Base-by-base conservation (phyloP, 2,113 vertebrate species). In the Passer montanus region DNA sequence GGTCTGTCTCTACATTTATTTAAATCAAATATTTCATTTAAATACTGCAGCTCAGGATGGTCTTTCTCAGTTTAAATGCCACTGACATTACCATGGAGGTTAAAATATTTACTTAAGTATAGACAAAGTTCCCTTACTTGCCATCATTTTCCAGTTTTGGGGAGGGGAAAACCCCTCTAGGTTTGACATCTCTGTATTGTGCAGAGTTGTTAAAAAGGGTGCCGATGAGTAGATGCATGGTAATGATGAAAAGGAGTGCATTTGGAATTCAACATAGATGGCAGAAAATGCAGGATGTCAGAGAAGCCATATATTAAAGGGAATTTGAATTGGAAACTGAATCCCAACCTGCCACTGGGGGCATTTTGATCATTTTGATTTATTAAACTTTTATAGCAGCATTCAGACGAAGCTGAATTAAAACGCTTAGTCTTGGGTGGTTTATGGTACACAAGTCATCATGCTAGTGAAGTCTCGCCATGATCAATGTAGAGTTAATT, bases 301-400 rank as follows among this genome's bases (percentile, higher is more conserved):
- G 96, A 94, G 95, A 94, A 98, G 97, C 95, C 94, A 95, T 98
- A 97, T 98, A 98, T 98, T 98, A 98, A 97, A 98, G 95, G 88
- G 95, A 97, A 98, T 98, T 98, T 98, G 97, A 98, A 98, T 98
- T 98, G 97, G 98, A 98, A 98, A 97, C 97, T 59, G 52, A 98
- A 98, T 98, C 96, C 97, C 92, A 95, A 82, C 91, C 97, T 98
- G 97, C 98, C 97, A 98, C 97, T 96, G 76, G 95, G 96, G 97
- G 96, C 97, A 98, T 98, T 98, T 98, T 98, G 98, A 98, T 98
- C 98, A 98, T 98, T 98, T 98, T 98, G 98, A 98, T 98, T 97
- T 98, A 98, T 98, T 98, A 97, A 98, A 98, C 96, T 98, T 98
- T 98, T 97, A 98, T 98, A 98, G 92, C 96, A 96, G 93, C 96